These are phyloP conservation scores for Actenoides hombroni DNA, from an alignment of 2,113 vertebrate genomes.

Conservation along the genomic window DNA sequence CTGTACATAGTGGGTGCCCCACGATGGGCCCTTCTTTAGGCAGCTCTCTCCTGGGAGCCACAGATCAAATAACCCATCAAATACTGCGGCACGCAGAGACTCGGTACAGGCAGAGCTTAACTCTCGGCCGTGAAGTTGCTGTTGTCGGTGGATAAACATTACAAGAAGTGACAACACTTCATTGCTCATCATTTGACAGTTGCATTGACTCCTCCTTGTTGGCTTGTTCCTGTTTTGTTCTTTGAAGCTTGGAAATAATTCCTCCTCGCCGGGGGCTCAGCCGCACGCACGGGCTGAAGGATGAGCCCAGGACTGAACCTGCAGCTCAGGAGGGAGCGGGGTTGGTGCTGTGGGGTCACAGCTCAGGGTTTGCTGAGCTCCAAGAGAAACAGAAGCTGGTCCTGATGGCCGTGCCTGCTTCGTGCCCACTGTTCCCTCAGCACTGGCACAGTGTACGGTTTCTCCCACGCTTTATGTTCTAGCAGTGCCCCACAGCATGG, in stretches of 20 bases:
- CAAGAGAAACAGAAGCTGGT: not conserved
- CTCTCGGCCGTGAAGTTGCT: not conserved
- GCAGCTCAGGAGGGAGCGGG: not conserved
- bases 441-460: accelerated
- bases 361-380: not conserved
- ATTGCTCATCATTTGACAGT: not conserved
- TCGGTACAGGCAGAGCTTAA: not conserved
- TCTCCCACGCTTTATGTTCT: not conserved
- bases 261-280: accelerated
- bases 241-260: not conserved
- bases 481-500: accelerated
- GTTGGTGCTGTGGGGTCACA: not conserved
- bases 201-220: not conserved
- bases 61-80: not conserved
- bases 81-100: not conserved
- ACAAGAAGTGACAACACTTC: not conserved
- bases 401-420: not conserved
- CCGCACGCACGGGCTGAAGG: accelerated
- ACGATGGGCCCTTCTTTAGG: not conserved
- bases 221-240: not conserved
- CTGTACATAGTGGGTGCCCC: not conserved
- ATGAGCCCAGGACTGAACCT: not conserved
- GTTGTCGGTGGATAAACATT: not conserved
- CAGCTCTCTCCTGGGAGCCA: not conserved
- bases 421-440: not conserved